These are phyloP conservation scores for Mimachlamys varia DNA, from an alignment of 2,888 invertebrate genomes.

Conservation along the genomic window DNA sequence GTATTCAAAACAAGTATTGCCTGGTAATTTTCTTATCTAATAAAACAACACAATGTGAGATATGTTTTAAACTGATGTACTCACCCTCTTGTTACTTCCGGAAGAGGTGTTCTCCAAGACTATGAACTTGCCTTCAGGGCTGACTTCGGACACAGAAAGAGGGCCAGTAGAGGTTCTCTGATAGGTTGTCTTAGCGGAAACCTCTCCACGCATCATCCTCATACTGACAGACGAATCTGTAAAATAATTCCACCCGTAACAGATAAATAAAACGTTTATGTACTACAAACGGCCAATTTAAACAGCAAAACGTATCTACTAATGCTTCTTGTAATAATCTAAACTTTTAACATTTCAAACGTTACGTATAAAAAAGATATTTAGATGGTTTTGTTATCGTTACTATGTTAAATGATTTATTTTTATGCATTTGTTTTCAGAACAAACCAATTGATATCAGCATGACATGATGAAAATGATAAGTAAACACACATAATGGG, in stretches of 20 bases:
- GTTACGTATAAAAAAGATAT: background rate
- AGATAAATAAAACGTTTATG: background rate
- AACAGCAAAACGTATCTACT: too few relatives aligned
- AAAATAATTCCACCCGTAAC: background rate
- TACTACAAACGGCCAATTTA: too few relatives aligned
- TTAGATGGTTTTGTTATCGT: background rate
- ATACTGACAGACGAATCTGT: conserved; percentile 68
- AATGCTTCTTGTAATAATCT: background rate
- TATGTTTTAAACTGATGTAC: conserved; percentile 37
- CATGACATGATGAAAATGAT: background rate
- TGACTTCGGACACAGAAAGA: conserved; percentile 82
- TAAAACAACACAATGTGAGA: too few relatives aligned
- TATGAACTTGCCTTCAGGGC: conserved; percentile 82
- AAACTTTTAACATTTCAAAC: background rate
- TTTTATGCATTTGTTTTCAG: background rate
- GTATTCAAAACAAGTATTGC: too few relatives aligned
- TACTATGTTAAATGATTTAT: background rate
- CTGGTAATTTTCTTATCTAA: too few relatives aligned
- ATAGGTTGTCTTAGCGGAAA: conserved; percentile 83
- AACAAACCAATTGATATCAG: background rate
- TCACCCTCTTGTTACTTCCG: conserved; percentile 70
- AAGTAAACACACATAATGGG: background rate
- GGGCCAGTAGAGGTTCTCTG: conserved; percentile 83
- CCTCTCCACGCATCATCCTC: conserved; percentile 82
- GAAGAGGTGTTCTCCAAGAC: conserved; percentile 81